phyloP scores from a whole-genome alignment of 2,888 invertebrate species.

The Caenorhabditis sp. region DNA sequence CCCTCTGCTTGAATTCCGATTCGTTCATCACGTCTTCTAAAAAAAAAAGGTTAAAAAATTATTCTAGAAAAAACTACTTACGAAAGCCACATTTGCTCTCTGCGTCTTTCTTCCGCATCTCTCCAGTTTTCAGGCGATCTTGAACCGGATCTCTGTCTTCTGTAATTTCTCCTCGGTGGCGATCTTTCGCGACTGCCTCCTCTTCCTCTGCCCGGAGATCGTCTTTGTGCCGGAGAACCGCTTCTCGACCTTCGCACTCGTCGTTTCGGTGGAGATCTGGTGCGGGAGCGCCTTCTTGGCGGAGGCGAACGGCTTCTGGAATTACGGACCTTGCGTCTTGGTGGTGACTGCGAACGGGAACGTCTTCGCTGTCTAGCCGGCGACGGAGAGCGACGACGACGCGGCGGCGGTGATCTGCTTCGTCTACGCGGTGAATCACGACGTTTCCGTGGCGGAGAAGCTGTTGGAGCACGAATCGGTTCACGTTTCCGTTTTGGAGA shows the following conservation, averaged over 20 bases:
- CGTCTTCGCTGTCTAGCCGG: constrained; percentile 6
- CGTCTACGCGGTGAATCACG: constrained; percentile 8
- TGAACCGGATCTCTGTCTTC: constrained; percentile 31
- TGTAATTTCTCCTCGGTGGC: constrained; percentile 37
- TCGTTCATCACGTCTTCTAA: constrained; percentile 67
- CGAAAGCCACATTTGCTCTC: constrained; percentile 48
- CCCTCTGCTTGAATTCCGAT: constrained; percentile 63
- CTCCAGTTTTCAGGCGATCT: constrained; percentile 35
- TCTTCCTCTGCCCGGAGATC: constrained; percentile 23
- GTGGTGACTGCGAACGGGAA: constrained; percentile 13
- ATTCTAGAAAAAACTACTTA: constrained; percentile 2
- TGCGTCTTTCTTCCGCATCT: constrained; percentile 42
- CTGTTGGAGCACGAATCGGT: constrained; percentile 49
- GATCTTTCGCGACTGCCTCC: constrained; percentile 16
- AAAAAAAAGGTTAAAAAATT: constrained; percentile 9
- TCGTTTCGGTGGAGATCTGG: neutral
- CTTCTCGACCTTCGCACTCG: neutral
- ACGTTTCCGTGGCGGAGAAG: constrained; percentile 30
- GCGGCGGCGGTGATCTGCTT: constrained; percentile 6
- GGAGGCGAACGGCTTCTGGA: constrained; percentile 44
- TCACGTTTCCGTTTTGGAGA: constrained; percentile 39
- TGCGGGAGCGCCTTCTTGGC: constrained; percentile 20
- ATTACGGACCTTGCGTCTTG: neutral
- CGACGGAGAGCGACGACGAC: constrained; percentile 24
- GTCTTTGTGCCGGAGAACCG: constrained; percentile 26